These are phyloP conservation scores for Apoderus coryli DNA, from an alignment of 2,888 invertebrate species.

Conservation along the genomic window DNA sequence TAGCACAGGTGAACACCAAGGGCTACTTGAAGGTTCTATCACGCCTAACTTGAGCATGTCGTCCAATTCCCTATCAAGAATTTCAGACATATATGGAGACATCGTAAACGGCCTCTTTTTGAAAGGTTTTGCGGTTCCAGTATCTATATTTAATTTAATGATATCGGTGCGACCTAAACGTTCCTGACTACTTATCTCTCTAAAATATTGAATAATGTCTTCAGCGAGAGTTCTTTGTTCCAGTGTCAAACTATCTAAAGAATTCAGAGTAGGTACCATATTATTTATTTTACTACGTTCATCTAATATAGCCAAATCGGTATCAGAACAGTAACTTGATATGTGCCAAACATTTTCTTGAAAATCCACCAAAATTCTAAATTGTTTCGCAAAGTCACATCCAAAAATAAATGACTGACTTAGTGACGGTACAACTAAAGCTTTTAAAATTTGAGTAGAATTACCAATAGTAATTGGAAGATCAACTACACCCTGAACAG, in stretches of 20 bases:
- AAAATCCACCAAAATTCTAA: too few relatives aligned
- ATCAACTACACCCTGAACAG: constrained; percentile 8
- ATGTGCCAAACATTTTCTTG: too few relatives aligned
- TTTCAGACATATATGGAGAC: constrained; percentile 12
- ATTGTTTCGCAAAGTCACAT: constrained; percentile 10
- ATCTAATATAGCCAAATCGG: too few relatives aligned
- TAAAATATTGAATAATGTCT: constrained; percentile 8
- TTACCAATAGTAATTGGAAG: constrained; percentile 8
- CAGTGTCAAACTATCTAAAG: too few relatives aligned
- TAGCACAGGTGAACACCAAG: constrained; percentile 10
- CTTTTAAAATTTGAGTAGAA: constrained; percentile 7
- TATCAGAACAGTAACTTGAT: too few relatives aligned
- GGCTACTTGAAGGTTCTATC: constrained; percentile 10
- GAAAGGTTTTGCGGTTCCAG: constrained; percentile 10
- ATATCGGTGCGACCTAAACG: constrained; percentile 11
- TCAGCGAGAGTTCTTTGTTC: too few relatives aligned
- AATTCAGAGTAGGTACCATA: too few relatives aligned
- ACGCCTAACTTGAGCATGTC: constrained; percentile 12
- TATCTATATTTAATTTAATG: constrained; percentile 9
- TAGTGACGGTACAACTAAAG: constrained; percentile 12
- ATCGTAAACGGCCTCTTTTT: constrained; percentile 8
- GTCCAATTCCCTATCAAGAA: constrained; percentile 12
- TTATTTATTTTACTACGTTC: too few relatives aligned
- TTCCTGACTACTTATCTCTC: constrained; percentile 9
- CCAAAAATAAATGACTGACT: constrained; percentile 11